Base-by-base conservation (phyloP, 2,888 invertebrate genomes). In the Plebejus argus region DNA sequence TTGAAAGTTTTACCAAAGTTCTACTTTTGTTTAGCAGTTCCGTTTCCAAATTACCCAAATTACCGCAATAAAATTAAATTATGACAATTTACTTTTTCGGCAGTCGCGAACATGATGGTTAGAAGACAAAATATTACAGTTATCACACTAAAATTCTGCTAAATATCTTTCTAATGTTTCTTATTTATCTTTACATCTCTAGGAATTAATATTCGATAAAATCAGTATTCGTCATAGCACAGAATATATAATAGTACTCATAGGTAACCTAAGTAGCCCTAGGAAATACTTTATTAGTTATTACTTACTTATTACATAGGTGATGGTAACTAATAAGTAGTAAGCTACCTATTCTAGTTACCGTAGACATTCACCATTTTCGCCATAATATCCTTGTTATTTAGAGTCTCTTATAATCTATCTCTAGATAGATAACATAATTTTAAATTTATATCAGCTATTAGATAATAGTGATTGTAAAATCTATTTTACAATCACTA, bases 1-100 rank as follows among this genome's bases (percentile, higher is more conserved):
- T 72, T 39, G 72, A 72, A 77, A 72, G 23, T 72, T 61, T 15
- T 70, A 70, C 66, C 33, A 81, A 78, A 81, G 87, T 84, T 81
- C 90, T 86, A 90, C 86, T 88, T 89, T 88, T 89, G 91, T 90
- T 85, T 66, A 5, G 71, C 10, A 15, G 74, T 53, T 23, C 33
- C 23, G 28, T 49, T 23, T 74, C 49, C 15, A 15, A 53, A 53
- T 45, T 72, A 20, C 20, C 49, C 15, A 15, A 53, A 53, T 45
- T 72, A 20, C 20, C 12, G 72, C 45, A 20, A 10, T 39, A 72
- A 39, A 20, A 45, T 72, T 12, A 49, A 72, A 66, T 33, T 18
- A 33, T 66, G 33, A 28, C 66, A 66, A 18, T 28, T 66, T 33
- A 28, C 28, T 66, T 66, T 66, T 4, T 33, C 66, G 28, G 0